Base-by-base conservation (phyloP, 2,797 vertebrate genomes). In the Smutsia temminckii region DNA sequence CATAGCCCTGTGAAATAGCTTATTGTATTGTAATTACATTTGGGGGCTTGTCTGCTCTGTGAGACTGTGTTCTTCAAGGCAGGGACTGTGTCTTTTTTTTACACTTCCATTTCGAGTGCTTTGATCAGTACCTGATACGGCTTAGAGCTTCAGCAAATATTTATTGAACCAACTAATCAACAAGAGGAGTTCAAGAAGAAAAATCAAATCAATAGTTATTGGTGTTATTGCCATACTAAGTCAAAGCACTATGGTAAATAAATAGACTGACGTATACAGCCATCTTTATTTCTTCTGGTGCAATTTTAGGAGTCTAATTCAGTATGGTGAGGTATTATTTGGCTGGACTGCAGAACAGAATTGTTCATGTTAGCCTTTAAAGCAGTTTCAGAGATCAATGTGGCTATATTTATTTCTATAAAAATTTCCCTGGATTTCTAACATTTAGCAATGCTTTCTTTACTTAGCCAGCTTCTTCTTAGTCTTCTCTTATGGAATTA, bases 371-470 rank as follows among this genome's bases (percentile, higher is more conserved):
- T 94, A 71, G 34, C 9, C 37, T 91, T 93, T 55, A 63, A 64
- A 91, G 21, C 85, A 75, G 80, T 93, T 83, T 92, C 40, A 97
- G 34, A 94, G 13, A 93, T 78, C 55, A 90, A 29, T 46, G 9
- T 91, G 59, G 1, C 32, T 66, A 64, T 83, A 68, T 96, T 63
- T 86, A 84, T 72, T 69, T 88, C 20, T 42, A 37, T 79, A 77
- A 51, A 71, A 71, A 25, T 74, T 68, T 84, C 25, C 29, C 11
- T 63, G 2, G 7, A 77, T 80, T 91, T 93, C 11, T 87, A 34
- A 85, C 14, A 75, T 42, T 37, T 77, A 34, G 72, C 78, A 72
- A 34, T 21, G 17, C 3, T 89, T 83, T 49, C 11, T n/a, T 95
- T 81, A 79, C 25, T 75, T 78, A 64, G 13, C 9, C 32, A 92